A percentile compares a stretch with the other conserved stretches of the same genome.
Conservation (phyloP, 1,140 invertebrate species). For the Drosophila chauvacae region DNA sequence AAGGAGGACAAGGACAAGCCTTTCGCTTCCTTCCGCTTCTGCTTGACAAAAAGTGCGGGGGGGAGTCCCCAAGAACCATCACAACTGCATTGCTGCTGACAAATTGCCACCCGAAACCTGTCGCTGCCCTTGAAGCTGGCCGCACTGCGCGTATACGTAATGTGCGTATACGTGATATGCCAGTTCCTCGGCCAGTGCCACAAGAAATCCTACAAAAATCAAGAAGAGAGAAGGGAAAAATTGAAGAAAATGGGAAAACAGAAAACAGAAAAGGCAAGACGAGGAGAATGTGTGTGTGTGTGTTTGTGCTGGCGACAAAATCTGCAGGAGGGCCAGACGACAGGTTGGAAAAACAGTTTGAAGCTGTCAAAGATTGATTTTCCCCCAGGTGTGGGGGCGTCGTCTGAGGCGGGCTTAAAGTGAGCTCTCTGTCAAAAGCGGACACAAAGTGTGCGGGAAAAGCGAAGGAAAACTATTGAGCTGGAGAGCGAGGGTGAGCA, state of each 20-base stretch:
- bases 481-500: not conserved
- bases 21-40: conserved; percentile 11
- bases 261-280: not conserved
- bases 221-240: not conserved
- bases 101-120: conserved; percentile 60
- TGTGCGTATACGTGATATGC: conserved; percentile 29
- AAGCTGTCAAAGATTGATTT: conserved; percentile 70
- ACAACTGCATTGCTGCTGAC: conserved; percentile 53
- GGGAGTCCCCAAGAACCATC: conserved; percentile 13
- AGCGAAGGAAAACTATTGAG: conserved; percentile 3
- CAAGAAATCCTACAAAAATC: not conserved
- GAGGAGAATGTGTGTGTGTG: not conserved
- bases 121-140: conserved; percentile 23
- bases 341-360: conserved; percentile 29
- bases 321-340: conserved; percentile 34
- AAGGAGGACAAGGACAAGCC: conserved; percentile 34
- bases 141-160: conserved; percentile 33
- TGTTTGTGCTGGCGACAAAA: conserved; percentile 15
- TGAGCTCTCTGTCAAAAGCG: conserved; percentile 20
- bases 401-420: conserved; percentile 15
- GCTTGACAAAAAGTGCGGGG: not conserved
- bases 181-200: conserved; percentile 3
- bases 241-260: not conserved
- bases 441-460: not conserved
- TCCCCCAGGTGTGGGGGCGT: conserved; percentile 16